Evolutionary conservation across 2,888 invertebrate species (phyloP), one percentile per base, ranked within the genome.

Genomic region (Ophion costatus): DNA sequence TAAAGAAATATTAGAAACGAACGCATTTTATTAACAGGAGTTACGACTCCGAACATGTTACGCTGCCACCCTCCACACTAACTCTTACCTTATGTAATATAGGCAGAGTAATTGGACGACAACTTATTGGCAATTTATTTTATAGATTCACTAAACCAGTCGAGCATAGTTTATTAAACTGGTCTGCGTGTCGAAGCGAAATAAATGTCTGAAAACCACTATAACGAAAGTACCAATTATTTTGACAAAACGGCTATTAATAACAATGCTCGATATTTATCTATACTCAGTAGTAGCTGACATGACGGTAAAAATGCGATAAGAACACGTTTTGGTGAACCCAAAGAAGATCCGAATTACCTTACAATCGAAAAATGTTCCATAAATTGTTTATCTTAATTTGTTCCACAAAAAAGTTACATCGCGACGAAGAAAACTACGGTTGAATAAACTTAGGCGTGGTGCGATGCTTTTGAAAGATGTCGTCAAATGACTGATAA

Each of bases 1-100:
- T 82, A 80, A 78, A 83, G 85, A 85, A 90, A 89, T 91, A 91
- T 91, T 91, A 91, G 90, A 91, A 91, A 87, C 87, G 88, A 89
- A 88, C 87, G 88, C 87, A 87, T 91, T 90, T 91, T 51, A 91
- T 91, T 91, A 88, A 84, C 80, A 84, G 82, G 81, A 74, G 91
- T 90, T 91, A 91, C 87, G 88, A 86, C 89, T 86, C 70, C 83
- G 85, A 88, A 86, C 86, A 80, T 74, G 80, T 57, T 51, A 77
- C 76, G 71, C 61, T 63, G 24, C 56, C 56, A 29, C 67, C 59
- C 56, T 17, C 70, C 42, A 9, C 45, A 42, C 22, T 20, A 57
- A 22, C 11, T 78, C 38, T 67, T 45, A 69, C 38, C 22, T 69
- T 20, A n/a, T 24, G 42, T 2, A 45, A 69, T 45, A 69, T 61